Evolutionary conservation across 2,113 vertebrate species (phyloP).

Genomic region (Poeciliopsis prolifica): DNA sequence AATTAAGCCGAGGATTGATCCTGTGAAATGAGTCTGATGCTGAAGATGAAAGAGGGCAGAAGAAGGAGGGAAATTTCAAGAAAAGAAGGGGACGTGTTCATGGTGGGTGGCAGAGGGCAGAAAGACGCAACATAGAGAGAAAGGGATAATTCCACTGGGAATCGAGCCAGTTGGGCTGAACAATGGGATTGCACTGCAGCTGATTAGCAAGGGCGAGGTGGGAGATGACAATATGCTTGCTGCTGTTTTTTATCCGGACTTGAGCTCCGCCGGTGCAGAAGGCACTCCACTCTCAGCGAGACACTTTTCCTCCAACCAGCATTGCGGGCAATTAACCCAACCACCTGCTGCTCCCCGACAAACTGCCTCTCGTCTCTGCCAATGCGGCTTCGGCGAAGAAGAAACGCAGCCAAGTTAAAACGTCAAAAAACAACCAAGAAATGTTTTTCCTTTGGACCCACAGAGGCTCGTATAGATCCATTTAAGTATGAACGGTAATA

Average conservation of each 20-base stretch:
- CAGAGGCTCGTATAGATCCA: conserved; percentile 10
- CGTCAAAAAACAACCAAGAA: neutral
- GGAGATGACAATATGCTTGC: conserved; percentile 72
- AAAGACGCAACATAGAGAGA: conserved; percentile 14
- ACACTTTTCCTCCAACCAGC: conserved; percentile 48
- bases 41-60: conserved; percentile 32
- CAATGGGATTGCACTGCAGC: conserved; percentile 65
- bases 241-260: conserved; percentile 67
- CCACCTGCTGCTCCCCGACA: conserved; percentile 68
- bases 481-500: conserved; percentile 21
- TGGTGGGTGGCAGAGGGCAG: conserved; percentile 40
- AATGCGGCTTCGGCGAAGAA: conserved; percentile 32
- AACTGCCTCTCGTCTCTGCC: conserved; percentile 54
- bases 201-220: conserved; percentile 68
- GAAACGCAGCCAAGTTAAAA: conserved; percentile 35
- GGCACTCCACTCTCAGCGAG: conserved; percentile 60
- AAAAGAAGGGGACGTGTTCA: conserved; percentile 46
- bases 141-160: conserved; percentile 57
- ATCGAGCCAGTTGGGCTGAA: conserved; percentile 63
- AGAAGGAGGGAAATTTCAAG: conserved; percentile 33
- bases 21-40: conserved; percentile 35
- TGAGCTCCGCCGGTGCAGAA: conserved; percentile 44
- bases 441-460: conserved; percentile 1
- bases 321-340: conserved; percentile 68
- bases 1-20: conserved; percentile 36